These are phyloP conservation scores for Drosophila imparisetae DNA, from an alignment of 2,888 invertebrate species.

Conservation along the genomic window DNA sequence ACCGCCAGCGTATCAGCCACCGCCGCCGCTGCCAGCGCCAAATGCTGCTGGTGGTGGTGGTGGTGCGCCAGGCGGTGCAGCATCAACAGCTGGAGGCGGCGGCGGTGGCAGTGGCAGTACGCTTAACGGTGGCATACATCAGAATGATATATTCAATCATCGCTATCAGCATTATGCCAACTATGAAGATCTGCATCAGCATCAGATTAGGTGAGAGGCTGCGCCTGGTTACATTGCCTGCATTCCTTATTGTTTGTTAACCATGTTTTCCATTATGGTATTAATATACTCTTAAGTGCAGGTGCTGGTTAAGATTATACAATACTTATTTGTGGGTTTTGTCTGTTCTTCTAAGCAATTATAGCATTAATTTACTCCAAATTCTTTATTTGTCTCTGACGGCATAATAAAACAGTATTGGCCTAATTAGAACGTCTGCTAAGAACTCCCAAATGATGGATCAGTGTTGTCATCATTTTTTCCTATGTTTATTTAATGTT, in stretches of 20 bases:
- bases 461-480: background rate
- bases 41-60: constrained; percentile 69
- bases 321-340: background rate
- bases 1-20: constrained; percentile 85
- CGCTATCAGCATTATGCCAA: constrained; percentile 90
- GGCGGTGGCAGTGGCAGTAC: constrained; percentile 5
- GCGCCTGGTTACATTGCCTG: constrained; percentile 2
- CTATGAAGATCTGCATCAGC: constrained; percentile 93
- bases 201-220: constrained; percentile 90
- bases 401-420: background rate
- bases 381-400: too few species aligned
- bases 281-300: background rate
- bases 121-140: constrained; percentile 81
- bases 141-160: constrained; percentile 85
- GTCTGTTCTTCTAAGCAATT: background rate
- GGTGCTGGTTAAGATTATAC: constrained; percentile 31
- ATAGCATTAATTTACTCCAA: background rate
- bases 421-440: background rate
- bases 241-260: background rate
- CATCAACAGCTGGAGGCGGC: background rate
- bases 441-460: background rate
- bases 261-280: background rate
- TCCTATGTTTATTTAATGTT: background rate
- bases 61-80: background rate
- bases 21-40: constrained; percentile 82